phyloP scores from a whole-genome alignment of 1,140 invertebrate species.

The Drosophila virilis region DNA sequence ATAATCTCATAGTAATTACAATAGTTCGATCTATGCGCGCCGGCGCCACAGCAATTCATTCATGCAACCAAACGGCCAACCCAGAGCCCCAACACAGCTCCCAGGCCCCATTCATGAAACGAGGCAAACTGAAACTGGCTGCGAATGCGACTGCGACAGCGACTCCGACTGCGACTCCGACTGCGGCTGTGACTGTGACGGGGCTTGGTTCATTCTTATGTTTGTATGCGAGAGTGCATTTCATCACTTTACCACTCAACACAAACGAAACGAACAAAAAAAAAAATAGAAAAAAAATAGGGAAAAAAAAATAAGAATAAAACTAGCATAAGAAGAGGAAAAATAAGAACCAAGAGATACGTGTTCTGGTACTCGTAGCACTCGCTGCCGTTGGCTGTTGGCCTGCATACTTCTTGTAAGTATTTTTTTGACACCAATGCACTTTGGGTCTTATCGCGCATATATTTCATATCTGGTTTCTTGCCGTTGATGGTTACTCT shows the following conservation, averaged over 20 bases:
- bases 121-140: too few species aligned
- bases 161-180: neutral
- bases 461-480: conserved; percentile 82
- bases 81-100: conserved; percentile 17
- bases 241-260: conserved; percentile 64
- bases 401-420: conserved; percentile 47
- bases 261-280: conserved; percentile 7
- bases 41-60: conserved; percentile 67
- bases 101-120: conserved; percentile 43
- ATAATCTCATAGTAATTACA: conserved; percentile 82
- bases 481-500: conserved; percentile 53
- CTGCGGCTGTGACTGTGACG: conserved; percentile 8
- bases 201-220: conserved; percentile 14
- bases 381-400: conserved; percentile 14
- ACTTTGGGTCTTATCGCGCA: conserved; percentile 76
- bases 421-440: conserved; percentile 73
- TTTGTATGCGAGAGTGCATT: conserved; percentile 48
- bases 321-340: conserved; percentile 1
- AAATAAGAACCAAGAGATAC: conserved; percentile 14
- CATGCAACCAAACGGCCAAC: conserved; percentile 29
- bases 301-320: neutral
- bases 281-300: neutral
- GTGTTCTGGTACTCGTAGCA: conserved; percentile 7
- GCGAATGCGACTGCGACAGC: neutral
- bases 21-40: conserved; percentile 70